Evolutionary conservation across 1,140 invertebrate genomes (phyloP), one percentile per base, ranked within the genome.

Genomic region (Phymastichus coffea): DNA sequence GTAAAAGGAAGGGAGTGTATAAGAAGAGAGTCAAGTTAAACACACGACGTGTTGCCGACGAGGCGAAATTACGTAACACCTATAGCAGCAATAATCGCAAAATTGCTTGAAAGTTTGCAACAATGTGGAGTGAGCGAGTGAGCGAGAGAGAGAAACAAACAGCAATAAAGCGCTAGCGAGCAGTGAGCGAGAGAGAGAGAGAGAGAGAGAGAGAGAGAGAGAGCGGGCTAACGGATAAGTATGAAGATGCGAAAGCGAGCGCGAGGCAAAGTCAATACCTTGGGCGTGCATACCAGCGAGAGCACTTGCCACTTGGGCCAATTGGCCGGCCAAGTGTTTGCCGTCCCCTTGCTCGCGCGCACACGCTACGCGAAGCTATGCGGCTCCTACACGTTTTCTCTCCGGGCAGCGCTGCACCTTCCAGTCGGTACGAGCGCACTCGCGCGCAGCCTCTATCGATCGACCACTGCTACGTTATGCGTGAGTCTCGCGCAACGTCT

Each of bases 311-410:
- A 77, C 74, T 77, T 76, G 72, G 70, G 68, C 69, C 74, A 79
- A 79, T 77, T 77, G 76, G 67, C 73, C 63, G 66, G 65, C 71
- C 74, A 76, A 79, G 74, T 79, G 75, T 79, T 79, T 79, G 77
- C 71, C 67, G 75, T 77, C 74, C 76, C 77, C 73, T 72, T 65
- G 63, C 61, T 25, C 6, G 17, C n/a, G n/a, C n/a, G n/a, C n/a
- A n/a, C n/a, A 4, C 22, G 49, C 44, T 75, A 79, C 76, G 75
- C 76, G 76, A 79, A 47, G 69, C 72, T 78, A 78, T 78, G 75
- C 72, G 71, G 72, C 66, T 66, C 12, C n/a, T n/a, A n/a, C n/a
- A n/a, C n/a, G n/a, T n/a, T n/a, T n/a, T n/a, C n/a, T n/a, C n/a
- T n/a, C n/a, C n/a, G n/a, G n/a, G n/a, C n/a, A n/a, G n/a, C n/a